These are phyloP conservation scores for Lasius fuliginosus DNA, from an alignment of 2,888 invertebrate genomes.

Conservation along the genomic window DNA sequence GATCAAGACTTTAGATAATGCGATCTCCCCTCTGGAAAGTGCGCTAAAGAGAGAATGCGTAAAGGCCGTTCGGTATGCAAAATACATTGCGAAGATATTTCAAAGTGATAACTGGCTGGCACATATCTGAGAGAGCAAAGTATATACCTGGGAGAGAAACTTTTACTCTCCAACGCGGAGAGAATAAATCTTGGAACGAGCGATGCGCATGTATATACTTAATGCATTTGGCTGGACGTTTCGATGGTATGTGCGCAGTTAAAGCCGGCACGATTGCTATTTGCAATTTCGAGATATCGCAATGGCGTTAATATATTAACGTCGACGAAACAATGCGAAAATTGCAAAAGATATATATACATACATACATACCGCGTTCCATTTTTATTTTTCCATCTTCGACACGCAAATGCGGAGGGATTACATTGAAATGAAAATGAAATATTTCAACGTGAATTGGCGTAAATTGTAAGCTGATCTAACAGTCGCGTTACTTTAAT, in stretches of 20 bases:
- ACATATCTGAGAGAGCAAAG: conserved; percentile 18
- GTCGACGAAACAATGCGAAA: background rate
- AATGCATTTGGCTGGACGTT: conserved; percentile 18
- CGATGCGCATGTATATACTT: conserved; percentile 8
- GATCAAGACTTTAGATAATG: conserved; percentile 11
- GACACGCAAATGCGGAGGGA: background rate
- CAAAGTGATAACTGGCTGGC: conserved; percentile 27
- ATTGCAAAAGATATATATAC: background rate
- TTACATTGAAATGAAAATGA: background rate
- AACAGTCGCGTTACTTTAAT: background rate
- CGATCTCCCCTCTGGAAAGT: background rate
- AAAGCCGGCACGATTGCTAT: conserved; percentile 9
- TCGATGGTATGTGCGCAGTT: conserved; percentile 9
- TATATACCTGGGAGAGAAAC: conserved; percentile 28
- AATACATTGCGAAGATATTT: conserved; percentile 41
- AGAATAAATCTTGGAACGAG: conserved; percentile 26
- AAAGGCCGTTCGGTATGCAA: conserved; percentile 26
- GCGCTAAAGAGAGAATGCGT: conserved; percentile 19
- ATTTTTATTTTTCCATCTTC: background rate
- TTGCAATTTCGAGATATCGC: conserved; percentile 19
- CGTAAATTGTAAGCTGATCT: background rate
- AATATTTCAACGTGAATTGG: background rate
- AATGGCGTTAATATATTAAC: conserved; percentile 14
- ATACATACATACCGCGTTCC: background rate
- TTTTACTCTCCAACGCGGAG: background rate